Evolutionary conservation across 2,113 vertebrate genomes (phyloP).

Genomic region (Laterallus jamaicensis): DNA sequence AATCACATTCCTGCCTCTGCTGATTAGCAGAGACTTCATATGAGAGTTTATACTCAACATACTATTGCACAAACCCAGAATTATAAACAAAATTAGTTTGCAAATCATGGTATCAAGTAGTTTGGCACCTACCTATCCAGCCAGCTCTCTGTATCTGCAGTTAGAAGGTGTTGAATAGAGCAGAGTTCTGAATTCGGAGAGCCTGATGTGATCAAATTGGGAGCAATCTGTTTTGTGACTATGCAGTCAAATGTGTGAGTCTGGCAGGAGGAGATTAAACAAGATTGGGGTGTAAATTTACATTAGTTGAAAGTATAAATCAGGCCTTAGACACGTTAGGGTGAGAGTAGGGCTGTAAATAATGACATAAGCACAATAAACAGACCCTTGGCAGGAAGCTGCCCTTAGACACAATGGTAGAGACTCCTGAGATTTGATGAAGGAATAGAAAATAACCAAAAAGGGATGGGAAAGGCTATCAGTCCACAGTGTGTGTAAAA

Average conservation of each 20-base stretch:
- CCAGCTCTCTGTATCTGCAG: background rate
- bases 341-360: background rate
- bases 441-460: background rate
- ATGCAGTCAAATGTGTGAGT: background rate
- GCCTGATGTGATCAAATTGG: background rate
- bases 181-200: background rate
- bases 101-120: background rate
- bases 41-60: background rate
- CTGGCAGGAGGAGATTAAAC: background rate
- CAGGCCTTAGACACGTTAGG: background rate
- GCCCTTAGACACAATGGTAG: background rate
- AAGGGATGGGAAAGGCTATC: background rate
- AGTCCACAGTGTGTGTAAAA: background rate
- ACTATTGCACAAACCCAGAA: background rate
- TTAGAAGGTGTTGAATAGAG: background rate
- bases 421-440: background rate
- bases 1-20: background rate
- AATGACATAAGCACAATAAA: background rate
- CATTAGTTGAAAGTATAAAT: background rate
- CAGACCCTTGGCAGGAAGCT: background rate
- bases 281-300: background rate
- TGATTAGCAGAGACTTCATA: background rate
- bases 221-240: background rate
- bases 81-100: background rate
- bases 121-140: background rate